phyloP scores from a whole-genome alignment of 2,113 vertebrate species.

The Gulo gulo region DNA sequence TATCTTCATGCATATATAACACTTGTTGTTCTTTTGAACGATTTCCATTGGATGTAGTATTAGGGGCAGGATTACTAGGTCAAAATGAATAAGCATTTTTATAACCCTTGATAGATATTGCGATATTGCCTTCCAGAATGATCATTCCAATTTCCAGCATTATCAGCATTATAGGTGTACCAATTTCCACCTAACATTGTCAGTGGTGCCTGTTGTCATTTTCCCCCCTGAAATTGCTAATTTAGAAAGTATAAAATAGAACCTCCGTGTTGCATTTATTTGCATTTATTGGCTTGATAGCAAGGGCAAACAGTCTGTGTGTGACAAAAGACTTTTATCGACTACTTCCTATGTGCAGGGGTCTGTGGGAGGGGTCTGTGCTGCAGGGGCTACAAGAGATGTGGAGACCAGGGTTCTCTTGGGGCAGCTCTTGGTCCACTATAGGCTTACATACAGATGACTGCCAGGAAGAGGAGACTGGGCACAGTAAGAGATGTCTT shows the following conservation, averaged over 20 bases:
- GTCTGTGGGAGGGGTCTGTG: neutral
- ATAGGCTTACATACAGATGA: neutral
- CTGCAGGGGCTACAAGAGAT: neutral
- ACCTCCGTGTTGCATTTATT: constrained; percentile 26
- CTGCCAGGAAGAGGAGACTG: neutral
- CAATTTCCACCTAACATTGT: neutral
- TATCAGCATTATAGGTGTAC: constrained; percentile 25
- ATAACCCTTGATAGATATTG: constrained; percentile 45
- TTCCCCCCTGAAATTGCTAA: constrained; percentile 17
- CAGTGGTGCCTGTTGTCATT: neutral
- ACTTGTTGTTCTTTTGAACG: constrained; percentile 40
- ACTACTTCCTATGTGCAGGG: neutral
- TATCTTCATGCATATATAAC: constrained; percentile 12
- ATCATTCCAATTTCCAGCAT: neutral
- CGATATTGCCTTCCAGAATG: constrained; percentile 27
- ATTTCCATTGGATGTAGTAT: constrained; percentile 32
- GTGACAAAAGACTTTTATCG: neutral
- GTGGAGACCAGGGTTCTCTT: neutral
- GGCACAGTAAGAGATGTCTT: neutral
- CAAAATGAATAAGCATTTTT: constrained; percentile 53
- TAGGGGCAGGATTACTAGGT: constrained; percentile 43
- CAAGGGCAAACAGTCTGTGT: neutral
- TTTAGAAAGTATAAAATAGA: constrained; percentile 50
- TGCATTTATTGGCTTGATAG: constrained; percentile 46
- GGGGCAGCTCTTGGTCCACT: neutral